Conservation (phyloP, 2,888 invertebrate species). For the Xanthia togata region DNA sequence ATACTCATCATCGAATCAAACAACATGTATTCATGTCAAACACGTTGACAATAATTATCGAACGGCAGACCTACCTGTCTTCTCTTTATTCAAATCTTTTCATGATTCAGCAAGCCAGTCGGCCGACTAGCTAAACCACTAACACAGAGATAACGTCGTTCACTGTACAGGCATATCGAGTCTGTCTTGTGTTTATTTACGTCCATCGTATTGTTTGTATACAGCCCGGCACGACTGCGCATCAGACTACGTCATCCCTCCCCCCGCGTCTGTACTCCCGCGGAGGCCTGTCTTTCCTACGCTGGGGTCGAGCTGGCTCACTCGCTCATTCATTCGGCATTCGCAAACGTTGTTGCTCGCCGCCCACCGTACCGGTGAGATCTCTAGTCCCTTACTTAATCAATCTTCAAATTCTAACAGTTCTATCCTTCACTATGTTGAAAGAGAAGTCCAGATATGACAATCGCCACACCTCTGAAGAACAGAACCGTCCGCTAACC, state of each 20-base stretch:
- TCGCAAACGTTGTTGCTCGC: conserved; percentile 87
- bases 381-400: conserved; percentile 77
- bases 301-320: conserved; percentile 84
- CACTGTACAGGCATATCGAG: conserved; percentile 79
- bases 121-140: conserved; percentile 76
- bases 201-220: conserved; percentile 91
- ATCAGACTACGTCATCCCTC: conserved; percentile 87
- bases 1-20: conserved; percentile 21
- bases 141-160: conserved; percentile 86
- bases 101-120: conserved; percentile 69
- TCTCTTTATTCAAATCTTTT: conserved; percentile 45
- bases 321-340: conserved; percentile 90
- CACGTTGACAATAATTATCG: conserved; percentile 16
- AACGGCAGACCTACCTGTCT: conserved; percentile 39
- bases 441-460: conserved; percentile 87
- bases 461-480: conserved; percentile 78
- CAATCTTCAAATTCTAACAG: conserved; percentile 66
- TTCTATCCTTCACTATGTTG: conserved; percentile 81
- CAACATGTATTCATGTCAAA: conserved; percentile 11
- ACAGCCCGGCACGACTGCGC: conserved; percentile 90
- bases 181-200: conserved; percentile 89
- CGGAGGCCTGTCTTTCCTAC: conserved; percentile 84
- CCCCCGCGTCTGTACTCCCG: conserved; percentile 79
- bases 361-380: conserved; percentile 79
- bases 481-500: conserved; percentile 81